Evolutionary conservation across 2,797 vertebrate genomes (phyloP).

Genomic region (Sebastes vulpes): DNA sequence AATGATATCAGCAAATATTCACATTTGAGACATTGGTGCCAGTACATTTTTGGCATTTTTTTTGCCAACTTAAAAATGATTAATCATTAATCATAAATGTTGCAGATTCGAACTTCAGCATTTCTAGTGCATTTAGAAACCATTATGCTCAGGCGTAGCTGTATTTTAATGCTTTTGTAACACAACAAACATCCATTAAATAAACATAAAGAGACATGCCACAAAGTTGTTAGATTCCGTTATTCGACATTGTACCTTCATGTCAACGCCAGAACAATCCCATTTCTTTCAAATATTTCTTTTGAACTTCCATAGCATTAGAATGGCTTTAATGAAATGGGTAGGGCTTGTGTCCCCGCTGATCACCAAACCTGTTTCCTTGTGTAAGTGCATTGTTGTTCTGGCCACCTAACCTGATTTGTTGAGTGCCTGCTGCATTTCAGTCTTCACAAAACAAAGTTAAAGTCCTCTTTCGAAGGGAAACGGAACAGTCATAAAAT

Average conservation of each 20-base stretch:
- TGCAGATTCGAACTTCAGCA: neutral
- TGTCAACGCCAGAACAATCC: neutral
- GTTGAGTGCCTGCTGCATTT: constrained; percentile 64
- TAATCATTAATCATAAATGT: neutral
- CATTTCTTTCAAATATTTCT: constrained; percentile 38
- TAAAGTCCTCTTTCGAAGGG: constrained; percentile 51
- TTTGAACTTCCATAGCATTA: constrained; percentile 49
- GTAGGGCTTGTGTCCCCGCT: constrained; percentile 38
- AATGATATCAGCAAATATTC: neutral
- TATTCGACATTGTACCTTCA: neutral
- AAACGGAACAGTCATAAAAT: constrained; percentile 54
- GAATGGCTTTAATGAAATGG: constrained; percentile 49
- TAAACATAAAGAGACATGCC: neutral
- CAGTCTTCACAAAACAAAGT: constrained; percentile 67
- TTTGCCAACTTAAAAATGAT: neutral
- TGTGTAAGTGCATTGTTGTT: constrained; percentile 39
- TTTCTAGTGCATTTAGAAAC: neutral
- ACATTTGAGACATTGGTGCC: neutral
- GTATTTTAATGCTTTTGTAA: neutral
- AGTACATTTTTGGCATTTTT: neutral
- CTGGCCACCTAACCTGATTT: constrained; percentile 69
- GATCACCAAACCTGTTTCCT: constrained; percentile 55
- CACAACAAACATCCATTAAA: neutral
- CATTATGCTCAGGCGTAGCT: neutral
- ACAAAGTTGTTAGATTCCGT: neutral